These are phyloP conservation scores for Elymnias hypermnestra DNA, from an alignment of 1,140 invertebrate species.

Conservation along the genomic window DNA sequence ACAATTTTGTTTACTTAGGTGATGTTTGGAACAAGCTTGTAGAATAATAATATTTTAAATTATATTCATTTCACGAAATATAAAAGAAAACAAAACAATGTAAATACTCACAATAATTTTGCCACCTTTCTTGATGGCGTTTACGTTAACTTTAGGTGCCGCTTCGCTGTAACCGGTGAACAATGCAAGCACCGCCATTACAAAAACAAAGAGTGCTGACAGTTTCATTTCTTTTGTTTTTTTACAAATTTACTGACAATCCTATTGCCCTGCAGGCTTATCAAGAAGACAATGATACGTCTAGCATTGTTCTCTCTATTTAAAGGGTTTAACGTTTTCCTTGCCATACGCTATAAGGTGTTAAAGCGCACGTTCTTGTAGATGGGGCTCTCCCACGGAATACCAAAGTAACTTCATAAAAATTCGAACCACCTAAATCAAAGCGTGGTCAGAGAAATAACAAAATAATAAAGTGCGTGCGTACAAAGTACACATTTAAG, in stretches of 20 bases:
- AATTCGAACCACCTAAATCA: no score
- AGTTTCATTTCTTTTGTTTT: constrained; percentile 26
- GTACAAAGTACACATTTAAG: no score
- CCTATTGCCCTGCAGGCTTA: neutral
- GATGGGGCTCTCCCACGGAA: neutral
- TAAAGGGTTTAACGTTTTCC: neutral
- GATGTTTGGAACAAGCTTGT: no score
- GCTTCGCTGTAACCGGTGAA: constrained; percentile 20
- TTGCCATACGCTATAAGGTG: no score
- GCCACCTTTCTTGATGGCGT: constrained; percentile 31
- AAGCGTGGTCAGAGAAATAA: no score
- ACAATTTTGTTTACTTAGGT: no score
- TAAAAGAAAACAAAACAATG: neutral
- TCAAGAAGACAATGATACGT: neutral
- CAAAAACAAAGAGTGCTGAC: constrained; percentile 22
- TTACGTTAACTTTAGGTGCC: constrained; percentile 26
- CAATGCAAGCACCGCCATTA: constrained; percentile 30
- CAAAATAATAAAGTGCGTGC: no score
- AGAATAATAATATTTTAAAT: no score
- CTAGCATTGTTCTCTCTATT: no score
- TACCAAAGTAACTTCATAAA: neutral
- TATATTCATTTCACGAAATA: no score
- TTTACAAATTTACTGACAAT: neutral
- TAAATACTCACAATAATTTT: constrained; percentile 32
- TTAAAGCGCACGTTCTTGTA: no score